Percentiles rank a stretch among this genome's conserved stretches.
Evolutionary conservation across 2,797 vertebrate genomes (phyloP).

Genomic region (Botia kubotai): DNA sequence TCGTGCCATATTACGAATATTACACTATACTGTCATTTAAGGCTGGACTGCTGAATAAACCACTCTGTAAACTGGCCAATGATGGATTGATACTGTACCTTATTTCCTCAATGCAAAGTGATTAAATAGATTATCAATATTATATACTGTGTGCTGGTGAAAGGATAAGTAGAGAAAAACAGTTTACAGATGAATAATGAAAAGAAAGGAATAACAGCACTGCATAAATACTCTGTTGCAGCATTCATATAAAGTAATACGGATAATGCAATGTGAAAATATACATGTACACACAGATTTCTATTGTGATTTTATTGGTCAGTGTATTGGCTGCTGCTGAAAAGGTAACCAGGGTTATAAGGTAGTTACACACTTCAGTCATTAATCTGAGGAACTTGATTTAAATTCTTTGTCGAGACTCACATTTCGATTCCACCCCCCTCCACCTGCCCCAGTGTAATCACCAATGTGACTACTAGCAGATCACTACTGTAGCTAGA

Average conservation of each 20-base stretch:
- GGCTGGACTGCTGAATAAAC: neutral
- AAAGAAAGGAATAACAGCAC: neutral
- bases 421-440: neutral
- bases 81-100: conserved; percentile 24
- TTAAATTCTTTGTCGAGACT: neutral
- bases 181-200: conserved; percentile 24
- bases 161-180: conserved; percentile 9
- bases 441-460: neutral
- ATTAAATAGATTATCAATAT: conserved; percentile 36
- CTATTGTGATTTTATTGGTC: neutral
- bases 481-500: neutral
- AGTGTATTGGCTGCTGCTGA: neutral
- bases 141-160: conserved; percentile 24
- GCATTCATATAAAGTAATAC: conserved; percentile 4
- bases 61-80: conserved; percentile 2
- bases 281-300: neutral
- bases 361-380: no score
- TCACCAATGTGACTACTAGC: neutral
- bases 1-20: conserved; percentile 11
- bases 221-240: conserved; percentile 7
- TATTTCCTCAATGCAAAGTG: conserved; percentile 22
- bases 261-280: neutral
- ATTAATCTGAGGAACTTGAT: no score
- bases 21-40: conserved; percentile 1
- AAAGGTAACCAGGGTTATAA: no score